Conservation (phyloP, 2,888 invertebrate species). For the Gortyna flavago region DNA sequence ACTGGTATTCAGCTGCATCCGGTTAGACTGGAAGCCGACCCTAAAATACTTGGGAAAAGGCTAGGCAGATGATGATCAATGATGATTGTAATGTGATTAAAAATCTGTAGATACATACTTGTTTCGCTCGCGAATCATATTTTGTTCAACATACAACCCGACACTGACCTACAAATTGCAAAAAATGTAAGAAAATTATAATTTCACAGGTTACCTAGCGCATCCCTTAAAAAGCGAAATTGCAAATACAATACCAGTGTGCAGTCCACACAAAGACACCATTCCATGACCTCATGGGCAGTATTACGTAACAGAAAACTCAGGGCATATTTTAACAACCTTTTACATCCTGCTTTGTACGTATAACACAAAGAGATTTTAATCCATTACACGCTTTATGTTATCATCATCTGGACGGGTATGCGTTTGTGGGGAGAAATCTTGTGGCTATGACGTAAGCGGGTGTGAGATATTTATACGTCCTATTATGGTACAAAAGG, state of each 20-base stretch:
- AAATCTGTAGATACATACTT: too few relatives aligned
- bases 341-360: conserved; percentile 61
- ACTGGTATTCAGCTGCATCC: too few relatives aligned
- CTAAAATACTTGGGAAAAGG: too few relatives aligned
- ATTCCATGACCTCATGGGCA: conserved; percentile 13
- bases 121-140: too few relatives aligned
- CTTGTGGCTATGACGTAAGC: conserved; percentile 31
- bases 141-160: too few relatives aligned
- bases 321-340: conserved; percentile 61
- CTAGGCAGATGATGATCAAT: too few relatives aligned
- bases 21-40: too few relatives aligned
- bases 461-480: not conserved
- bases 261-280: conserved; percentile 2
- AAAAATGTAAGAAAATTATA: too few relatives aligned
- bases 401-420: conserved; percentile 68
- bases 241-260: not conserved
- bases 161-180: too few relatives aligned
- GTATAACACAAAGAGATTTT: conserved; percentile 69
- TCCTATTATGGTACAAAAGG: too few relatives aligned
- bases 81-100: too few relatives aligned
- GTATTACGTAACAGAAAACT: conserved; percentile 37
- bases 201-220: not conserved
- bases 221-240: not conserved
- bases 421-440: conserved; percentile 56
- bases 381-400: conserved; percentile 71